These are phyloP conservation scores for Pyrrhia umbra DNA, from an alignment of 2,888 invertebrate genomes.

Conservation along the genomic window DNA sequence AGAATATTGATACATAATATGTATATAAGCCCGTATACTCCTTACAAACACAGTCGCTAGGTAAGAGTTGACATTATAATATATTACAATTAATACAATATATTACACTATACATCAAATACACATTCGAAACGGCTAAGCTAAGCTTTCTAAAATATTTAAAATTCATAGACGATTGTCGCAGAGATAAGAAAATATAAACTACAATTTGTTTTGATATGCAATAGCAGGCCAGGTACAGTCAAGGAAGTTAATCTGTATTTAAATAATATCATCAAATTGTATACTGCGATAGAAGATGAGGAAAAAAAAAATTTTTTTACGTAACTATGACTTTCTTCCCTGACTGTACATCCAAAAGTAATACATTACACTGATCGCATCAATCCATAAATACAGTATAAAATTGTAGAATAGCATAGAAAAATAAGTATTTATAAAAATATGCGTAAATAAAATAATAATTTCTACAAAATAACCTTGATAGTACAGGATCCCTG, in stretches of 20 bases:
- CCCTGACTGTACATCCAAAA: conserved; percentile 43
- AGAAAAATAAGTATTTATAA: conserved; percentile 63
- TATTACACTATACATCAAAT: conserved; percentile 69
- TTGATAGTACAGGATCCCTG: too few relatives aligned
- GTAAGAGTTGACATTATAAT: conserved; percentile 7
- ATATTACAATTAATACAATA: conserved; percentile 50
- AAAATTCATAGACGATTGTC: conserved; percentile 41
- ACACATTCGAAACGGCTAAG: conserved; percentile 64
- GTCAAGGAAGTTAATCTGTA: conserved; percentile 41
- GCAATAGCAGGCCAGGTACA: conserved; percentile 50
- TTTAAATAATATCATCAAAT: conserved; percentile 3
- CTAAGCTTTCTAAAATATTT: conserved; percentile 54
- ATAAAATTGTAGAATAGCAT: conserved; percentile 62
- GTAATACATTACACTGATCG: conserved; percentile 19
- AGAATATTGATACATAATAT: too few relatives aligned
- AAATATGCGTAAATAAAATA: conserved; percentile 54
- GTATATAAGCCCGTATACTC: not conserved
- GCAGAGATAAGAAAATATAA: conserved; percentile 58
- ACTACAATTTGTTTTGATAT: conserved; percentile 62
- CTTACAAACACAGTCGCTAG: conserved; percentile 31
- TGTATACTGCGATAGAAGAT: too few relatives aligned
- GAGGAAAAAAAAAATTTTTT: too few relatives aligned
- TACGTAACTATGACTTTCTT: too few relatives aligned
- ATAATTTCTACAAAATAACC: conserved; percentile 16
- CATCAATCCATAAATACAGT: conserved; percentile 35